Evolutionary conservation across 2,888 invertebrate genomes (phyloP), one percentile per base, ranked within the genome.

Genomic region (Gnatocerus cornutus): DNA sequence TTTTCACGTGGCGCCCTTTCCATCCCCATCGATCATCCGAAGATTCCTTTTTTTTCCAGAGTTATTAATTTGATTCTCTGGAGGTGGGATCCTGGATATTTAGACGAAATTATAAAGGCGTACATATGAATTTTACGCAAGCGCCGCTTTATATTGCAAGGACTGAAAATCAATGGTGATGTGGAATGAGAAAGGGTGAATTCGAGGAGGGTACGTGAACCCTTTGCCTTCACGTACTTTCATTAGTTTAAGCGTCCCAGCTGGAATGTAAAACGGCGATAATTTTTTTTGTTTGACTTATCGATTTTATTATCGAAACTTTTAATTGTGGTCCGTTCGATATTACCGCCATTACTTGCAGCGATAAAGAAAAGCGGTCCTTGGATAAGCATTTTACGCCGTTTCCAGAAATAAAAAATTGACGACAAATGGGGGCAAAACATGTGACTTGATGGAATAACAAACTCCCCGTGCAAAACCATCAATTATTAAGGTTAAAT

Each of bases 121-220:
- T 73, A 71, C 72, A 73, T 73, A 69, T 68, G 72, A 63, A 74
- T 71, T 74, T 73, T 71, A 76, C 77, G 77, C 77, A 77, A 71
- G 77, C 77, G 77, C 75, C 69, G 71, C 61, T 63, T 75, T 73
- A 71, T 72, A 74, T 77, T 72, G 74, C 72, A 72, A 75, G 73
- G 69, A 56, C 72, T 74, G 76, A 75, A 76, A 77, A 77, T 77
- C 77, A 76, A 77, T 77, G 75, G 74, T 73, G 68, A 53, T 64
- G 53, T 63, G 63, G 68, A 64, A 71, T 71, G 71, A 63, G 67
- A 71, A 71, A 59, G 71, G 71, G 71, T 71, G 71, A 71, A 71
- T 71, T 67, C 56, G 66, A 59, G 67, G 43, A 59, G 67, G 67
- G 65, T 69, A 65, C 59, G 55, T 69, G 69, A 69, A 69, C 69